Base-by-base conservation (phyloP, 2,113 vertebrate genomes). In the Otis tarda region DNA sequence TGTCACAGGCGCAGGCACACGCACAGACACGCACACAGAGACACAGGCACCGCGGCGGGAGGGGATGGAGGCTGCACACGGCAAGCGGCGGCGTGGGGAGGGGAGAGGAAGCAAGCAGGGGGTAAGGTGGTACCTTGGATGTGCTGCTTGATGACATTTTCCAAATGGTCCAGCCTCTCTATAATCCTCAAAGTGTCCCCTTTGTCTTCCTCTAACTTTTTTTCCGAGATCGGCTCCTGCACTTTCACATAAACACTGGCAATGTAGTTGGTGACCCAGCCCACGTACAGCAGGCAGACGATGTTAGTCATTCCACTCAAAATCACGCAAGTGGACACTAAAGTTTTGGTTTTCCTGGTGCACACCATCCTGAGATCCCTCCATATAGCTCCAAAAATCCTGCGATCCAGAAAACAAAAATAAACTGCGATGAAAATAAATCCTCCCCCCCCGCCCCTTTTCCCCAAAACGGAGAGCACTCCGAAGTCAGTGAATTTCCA, bases 271-370 rank as follows among this genome's bases (percentile, higher is more conserved):
- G 99, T 99, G 45, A 99, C 99, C 99, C 99, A 99, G 94, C 99
- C 99, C 97, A 99, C 99, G 95, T 99, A 99, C 63, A 99, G 98
- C 97, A 99, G 97, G 97, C 99, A 99, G 86, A 99, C 98, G 90
- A 99, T 99, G 97, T 99, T 99, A 98, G 99, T 99, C 99, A 99
- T 99, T 94, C 99, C 99, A 96, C 99, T 99, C 97, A 99, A 97
- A 97, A 99, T 99, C 97, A 99, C 99, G 98, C 99, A 99, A 97
- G 99, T 99, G 97, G 99, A 99, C 98, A 99, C 99, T 98, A 99
- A 99, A 99, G 99, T 99, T 99, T 99, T 99, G 98, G 99, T 99
- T 98, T 99, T 99, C 98, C 99, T 99, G 98, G 98, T 99, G 98
- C 99, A 99, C 98, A 98, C 99, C 99, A 99, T 99, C 91, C 98